These are phyloP conservation scores for Callospermophilus lateralis DNA, from an alignment of 2,113 vertebrate genomes.

Conservation along the genomic window DNA sequence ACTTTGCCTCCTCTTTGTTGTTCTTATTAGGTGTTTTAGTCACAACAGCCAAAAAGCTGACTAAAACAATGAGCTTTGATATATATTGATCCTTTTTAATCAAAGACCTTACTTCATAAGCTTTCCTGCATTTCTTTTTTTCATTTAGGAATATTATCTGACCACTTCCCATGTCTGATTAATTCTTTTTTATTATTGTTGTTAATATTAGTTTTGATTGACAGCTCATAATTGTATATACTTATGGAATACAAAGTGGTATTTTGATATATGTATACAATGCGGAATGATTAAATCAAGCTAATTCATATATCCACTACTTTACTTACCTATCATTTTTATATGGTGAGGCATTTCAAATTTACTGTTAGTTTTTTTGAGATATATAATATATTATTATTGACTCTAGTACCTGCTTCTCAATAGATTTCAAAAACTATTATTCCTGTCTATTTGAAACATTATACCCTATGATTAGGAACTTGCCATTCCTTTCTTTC, in stretches of 20 bases:
- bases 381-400: background rate
- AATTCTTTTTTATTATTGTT: background rate
- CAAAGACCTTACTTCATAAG: background rate
- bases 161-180: background rate
- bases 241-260: background rate
- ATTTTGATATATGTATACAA: no score
- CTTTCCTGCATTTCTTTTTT: background rate
- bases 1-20: no score
- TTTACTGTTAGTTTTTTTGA: background rate
- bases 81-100: background rate
- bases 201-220: background rate
- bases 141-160: background rate
- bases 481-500: background rate
- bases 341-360: background rate
- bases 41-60: no score
- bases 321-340: no score
- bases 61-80: background rate
- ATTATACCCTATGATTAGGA: background rate
- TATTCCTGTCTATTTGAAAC: background rate
- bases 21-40: no score
- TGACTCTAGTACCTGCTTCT: background rate
- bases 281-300: background rate
- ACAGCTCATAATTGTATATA: background rate
- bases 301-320: background rate
- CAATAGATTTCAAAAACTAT: background rate